Base-by-base conservation (phyloP, 2,888 invertebrate species). In the Caenorhabditis angaria region DNA sequence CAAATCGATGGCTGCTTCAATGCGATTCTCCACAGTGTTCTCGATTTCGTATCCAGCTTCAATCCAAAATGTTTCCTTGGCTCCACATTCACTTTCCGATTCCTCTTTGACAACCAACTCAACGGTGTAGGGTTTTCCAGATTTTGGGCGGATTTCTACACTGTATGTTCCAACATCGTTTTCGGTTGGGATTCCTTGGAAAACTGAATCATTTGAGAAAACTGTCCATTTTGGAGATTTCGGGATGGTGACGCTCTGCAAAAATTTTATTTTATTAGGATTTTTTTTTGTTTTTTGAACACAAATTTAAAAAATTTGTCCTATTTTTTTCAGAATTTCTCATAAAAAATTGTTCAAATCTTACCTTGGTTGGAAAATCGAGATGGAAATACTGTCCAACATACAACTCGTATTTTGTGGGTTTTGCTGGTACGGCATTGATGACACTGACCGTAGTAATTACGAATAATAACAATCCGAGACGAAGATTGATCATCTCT, bases 101-200 rank as follows among this genome's bases (percentile, higher is more conserved):
- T 81, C 80, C 50, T 81, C 78, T 27, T 61, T 61, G n/a, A 77
- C 80, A 24, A 24, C 25, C 35, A 58, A 20, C 1, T 25, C n/a
- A 8, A 58, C 32, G 32, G 6, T 41, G 41, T 35, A 58, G 24
- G 41, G 25, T 10, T 54, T 54, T 27, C 28, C 27, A 27, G 54
- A 27, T 18, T 3, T 25, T 12, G 24, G 22, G 8, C 27, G 25
- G 27, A 54, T 50, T 50, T 50, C 24, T 5, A 50, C 80, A 76
- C 91, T 91, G 86, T 92, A 90, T 58, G 91, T 90, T 60, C 93
- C 93, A 14, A 92, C 88, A 87, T 94, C 84, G 29, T 80, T 57
- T 47, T 85, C 83, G 4, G 84, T 78, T 57, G 79, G 84, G 50
- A 78, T 75, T 57, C 68, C 82, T 60, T 61, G 60, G n/a, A 80